Conservation (phyloP, 2,797 vertebrate genomes). For the Anniella stebbinsi region DNA sequence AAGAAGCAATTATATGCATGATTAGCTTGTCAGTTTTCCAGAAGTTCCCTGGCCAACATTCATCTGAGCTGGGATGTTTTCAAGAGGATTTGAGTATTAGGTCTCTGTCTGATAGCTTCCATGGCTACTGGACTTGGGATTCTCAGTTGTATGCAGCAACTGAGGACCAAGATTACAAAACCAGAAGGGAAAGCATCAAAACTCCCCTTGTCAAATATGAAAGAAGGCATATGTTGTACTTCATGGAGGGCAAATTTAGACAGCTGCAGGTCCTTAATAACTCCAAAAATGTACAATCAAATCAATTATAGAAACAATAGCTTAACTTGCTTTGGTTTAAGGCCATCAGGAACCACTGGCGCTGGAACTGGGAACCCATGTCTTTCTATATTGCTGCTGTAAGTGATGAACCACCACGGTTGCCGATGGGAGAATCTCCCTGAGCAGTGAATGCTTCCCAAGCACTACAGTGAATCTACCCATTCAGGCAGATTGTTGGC, state of each 20-base stretch:
- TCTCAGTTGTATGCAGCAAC: neutral
- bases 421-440: too few relatives aligned
- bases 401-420: too few relatives aligned
- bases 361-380: too few relatives aligned
- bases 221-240: slow-evolving; percentile 10
- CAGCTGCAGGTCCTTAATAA: slow-evolving; percentile 3
- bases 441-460: too few relatives aligned
- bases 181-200: neutral
- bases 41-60: slow-evolving; percentile 80
- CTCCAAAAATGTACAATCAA: slow-evolving; percentile 20
- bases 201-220: slow-evolving; percentile 24
- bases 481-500: too few relatives aligned
- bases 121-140: slow-evolving; percentile 6
- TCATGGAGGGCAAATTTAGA: slow-evolving; percentile 34
- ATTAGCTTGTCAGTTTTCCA: slow-evolving; percentile 91
- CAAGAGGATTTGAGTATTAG: slow-evolving; percentile 73
- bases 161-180: slow-evolving; percentile 36
- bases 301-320: neutral
- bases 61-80: slow-evolving; percentile 80
- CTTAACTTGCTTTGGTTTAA: slow-evolving; percentile 13
- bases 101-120: neutral
- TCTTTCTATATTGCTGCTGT: too few relatives aligned
- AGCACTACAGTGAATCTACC: too few relatives aligned
- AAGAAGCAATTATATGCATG: slow-evolving; percentile 96
- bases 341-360: too few relatives aligned